phyloP scores from a whole-genome alignment of 2,113 vertebrate species.

The Chloebia gouldiae region DNA sequence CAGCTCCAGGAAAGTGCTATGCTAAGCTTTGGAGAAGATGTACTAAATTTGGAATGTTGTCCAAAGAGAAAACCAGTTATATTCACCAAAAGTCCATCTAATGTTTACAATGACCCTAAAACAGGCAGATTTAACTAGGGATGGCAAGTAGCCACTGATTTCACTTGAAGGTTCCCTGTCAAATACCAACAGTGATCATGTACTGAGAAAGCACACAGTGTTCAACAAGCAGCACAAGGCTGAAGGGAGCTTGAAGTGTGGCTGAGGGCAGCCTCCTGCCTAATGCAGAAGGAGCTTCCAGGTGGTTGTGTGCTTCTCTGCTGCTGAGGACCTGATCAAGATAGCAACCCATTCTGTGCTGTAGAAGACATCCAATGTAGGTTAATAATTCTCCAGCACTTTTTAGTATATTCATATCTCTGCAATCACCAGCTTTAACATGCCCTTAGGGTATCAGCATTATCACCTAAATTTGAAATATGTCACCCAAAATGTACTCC shows the following conservation, averaged over 20 bases:
- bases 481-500: neutral
- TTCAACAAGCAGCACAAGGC: neutral
- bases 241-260: neutral
- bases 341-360: neutral
- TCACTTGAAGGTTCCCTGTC: neutral
- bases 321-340: neutral
- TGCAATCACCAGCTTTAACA: neutral
- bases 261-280: neutral
- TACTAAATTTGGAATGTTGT: slow-evolving; percentile 26
- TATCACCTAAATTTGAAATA: neutral
- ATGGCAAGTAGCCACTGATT: neutral
- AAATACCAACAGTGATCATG: neutral
- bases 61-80: slow-evolving; percentile 31
- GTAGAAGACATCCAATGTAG: neutral
- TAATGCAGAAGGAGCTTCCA: neutral
- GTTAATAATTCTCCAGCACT: neutral
- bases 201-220: neutral
- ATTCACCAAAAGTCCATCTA: slow-evolving; percentile 4
- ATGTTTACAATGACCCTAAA: slow-evolving; percentile 8
- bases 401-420: neutral
- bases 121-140: neutral
- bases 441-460: neutral
- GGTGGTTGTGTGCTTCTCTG: neutral
- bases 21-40: neutral
- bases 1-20: slow-evolving; percentile 33